Conservation (phyloP, 2,888 invertebrate genomes). For the Tenodera sinensis region DNA sequence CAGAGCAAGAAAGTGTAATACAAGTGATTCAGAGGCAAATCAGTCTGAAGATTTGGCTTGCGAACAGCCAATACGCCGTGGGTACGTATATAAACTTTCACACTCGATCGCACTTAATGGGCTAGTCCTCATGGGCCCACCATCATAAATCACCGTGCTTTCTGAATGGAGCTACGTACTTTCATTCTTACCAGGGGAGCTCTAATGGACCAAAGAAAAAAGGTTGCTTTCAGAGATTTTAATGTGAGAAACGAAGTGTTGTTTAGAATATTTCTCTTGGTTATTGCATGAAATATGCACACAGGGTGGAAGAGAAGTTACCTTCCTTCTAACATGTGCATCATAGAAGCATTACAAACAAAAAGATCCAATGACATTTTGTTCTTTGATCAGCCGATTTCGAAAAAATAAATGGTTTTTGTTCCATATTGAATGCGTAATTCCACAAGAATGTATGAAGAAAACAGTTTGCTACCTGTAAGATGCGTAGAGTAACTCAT, state of each 20-base stretch:
- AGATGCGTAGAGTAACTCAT: too few relatives aligned
- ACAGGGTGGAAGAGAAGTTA: too few relatives aligned
- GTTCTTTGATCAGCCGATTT: too few relatives aligned
- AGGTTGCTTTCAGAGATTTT: neutral
- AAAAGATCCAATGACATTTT: too few relatives aligned
- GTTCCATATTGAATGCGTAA: too few relatives aligned
- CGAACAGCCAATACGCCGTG: neutral
- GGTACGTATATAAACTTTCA: neutral
- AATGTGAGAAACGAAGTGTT: neutral
- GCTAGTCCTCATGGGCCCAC: neutral
- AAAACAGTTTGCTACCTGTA: too few relatives aligned
- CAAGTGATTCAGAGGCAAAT: neutral
- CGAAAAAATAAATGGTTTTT: too few relatives aligned
- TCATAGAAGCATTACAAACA: too few relatives aligned
- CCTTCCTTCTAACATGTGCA: too few relatives aligned
- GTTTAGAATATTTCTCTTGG: neutral
- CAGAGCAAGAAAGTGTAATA: too few relatives aligned
- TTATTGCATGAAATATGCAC: too few relatives aligned
- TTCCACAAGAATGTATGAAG: too few relatives aligned
- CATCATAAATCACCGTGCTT: neutral
- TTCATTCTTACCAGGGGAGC: neutral
- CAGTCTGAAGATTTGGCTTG: neutral
- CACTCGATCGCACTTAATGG: neutral
- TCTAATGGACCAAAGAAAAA: neutral
- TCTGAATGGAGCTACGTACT: neutral